Conservation (phyloP, 2,113 vertebrate species). For the Pardalotus punctatus region DNA sequence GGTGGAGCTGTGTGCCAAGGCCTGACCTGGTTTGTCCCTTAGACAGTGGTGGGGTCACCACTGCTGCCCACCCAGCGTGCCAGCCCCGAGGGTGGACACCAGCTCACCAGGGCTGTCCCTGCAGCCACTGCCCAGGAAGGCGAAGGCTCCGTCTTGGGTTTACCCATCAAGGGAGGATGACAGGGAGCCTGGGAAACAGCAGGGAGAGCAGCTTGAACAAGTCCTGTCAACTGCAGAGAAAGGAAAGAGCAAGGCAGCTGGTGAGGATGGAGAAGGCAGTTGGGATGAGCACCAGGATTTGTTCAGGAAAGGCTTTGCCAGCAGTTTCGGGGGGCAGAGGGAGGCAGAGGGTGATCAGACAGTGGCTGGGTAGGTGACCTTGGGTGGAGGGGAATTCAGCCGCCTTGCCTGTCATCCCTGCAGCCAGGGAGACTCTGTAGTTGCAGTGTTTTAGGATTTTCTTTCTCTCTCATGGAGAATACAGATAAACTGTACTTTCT, state of each 20-base stretch:
- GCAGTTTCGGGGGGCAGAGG: neutral
- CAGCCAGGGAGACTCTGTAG: neutral
- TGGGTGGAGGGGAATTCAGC: neutral
- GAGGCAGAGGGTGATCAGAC: neutral
- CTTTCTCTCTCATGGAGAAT: too few relatives aligned
- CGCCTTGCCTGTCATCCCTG: neutral
- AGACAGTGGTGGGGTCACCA: neutral
- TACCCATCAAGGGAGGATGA: neutral
- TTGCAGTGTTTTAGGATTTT: too few relatives aligned
- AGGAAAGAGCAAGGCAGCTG: neutral
- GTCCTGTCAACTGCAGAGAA: neutral
- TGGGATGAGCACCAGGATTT: neutral
- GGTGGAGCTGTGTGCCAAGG: neutral
- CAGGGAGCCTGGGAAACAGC: neutral
- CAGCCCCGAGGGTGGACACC: rapidly evolving
- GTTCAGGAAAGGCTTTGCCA: neutral
- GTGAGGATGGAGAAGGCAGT: neutral
- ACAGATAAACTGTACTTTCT: too few relatives aligned
- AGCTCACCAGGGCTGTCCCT: neutral
- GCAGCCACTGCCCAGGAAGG: neutral
- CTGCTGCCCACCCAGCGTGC: neutral
- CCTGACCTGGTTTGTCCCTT: neutral
- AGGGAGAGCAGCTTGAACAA: neutral
- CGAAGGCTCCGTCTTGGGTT: neutral
- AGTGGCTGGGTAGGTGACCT: neutral